Conservation (phyloP, 1,140 invertebrate genomes). For the Acromyrmex echinatior region DNA sequence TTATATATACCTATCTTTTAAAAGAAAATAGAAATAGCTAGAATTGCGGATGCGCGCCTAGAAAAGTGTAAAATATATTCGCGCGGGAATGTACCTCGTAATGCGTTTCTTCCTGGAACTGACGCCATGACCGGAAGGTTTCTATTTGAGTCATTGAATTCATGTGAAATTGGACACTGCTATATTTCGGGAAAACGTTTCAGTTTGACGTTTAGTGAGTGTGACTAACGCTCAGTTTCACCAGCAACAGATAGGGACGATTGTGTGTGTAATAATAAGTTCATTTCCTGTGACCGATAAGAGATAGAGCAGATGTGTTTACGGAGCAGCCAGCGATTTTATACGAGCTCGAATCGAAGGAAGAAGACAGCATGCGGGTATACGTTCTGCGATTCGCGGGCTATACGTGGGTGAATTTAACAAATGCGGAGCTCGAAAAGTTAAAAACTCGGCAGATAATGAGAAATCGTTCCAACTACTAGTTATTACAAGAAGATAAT, state of each 20-base stretch:
- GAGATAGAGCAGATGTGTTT: constrained; percentile 30
- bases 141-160: constrained; percentile 49
- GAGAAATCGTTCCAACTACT: neutral
- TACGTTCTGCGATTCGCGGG: neutral
- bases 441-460: neutral
- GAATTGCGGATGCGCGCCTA: neutral
- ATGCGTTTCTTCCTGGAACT: constrained; percentile 34
- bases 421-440: constrained; percentile 31
- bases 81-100: constrained; percentile 4
- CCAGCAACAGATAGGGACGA: constrained; percentile 7
- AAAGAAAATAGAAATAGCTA: neutral
- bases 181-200: constrained; percentile 16
- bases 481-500: neutral
- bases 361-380: constrained; percentile 32
- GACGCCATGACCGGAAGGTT: constrained; percentile 17
- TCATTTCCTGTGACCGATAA: constrained; percentile 41
- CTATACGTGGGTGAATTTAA: neutral
- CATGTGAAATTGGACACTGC: constrained; percentile 18
- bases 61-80: constrained; percentile 21
- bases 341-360: constrained; percentile 24
- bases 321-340: constrained; percentile 24
- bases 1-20: neutral
- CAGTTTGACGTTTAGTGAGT: constrained; percentile 6
- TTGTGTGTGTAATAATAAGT: constrained; percentile 30
- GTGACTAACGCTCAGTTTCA: constrained; percentile 17